A percentile compares a stretch with the other conserved stretches of the same genome.
These are phyloP conservation scores for Smithornis capensis DNA, from an alignment of 2,113 vertebrate genomes.

Conservation along the genomic window DNA sequence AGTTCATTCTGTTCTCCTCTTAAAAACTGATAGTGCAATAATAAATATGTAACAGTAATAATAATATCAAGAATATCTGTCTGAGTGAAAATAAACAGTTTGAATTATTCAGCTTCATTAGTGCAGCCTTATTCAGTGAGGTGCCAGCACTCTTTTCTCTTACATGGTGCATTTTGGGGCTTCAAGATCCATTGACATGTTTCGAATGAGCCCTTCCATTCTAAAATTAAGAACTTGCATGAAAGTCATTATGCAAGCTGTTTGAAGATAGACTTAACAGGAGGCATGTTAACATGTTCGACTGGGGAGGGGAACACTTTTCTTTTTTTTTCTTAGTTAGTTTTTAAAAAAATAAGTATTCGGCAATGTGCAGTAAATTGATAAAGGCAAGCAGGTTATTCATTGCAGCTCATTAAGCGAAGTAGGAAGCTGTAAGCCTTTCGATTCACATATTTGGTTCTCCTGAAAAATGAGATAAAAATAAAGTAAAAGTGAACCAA, in stretches of 20 bases:
- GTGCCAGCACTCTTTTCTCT: background rate
- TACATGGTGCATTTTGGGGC: background rate
- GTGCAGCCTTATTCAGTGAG: background rate
- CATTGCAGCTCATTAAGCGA: background rate
- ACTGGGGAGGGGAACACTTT: background rate
- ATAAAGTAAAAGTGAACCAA: background rate
- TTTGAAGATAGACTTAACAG: constrained; percentile 23
- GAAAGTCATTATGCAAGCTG: background rate
- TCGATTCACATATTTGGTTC: background rate
- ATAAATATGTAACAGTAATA: background rate
- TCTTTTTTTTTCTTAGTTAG: background rate
- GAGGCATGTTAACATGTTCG: background rate
- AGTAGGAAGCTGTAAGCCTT: background rate
- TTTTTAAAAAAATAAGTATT: background rate
- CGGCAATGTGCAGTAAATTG: background rate
- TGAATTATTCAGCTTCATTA: background rate
- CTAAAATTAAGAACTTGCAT: constrained; percentile 9
- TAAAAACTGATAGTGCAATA: constrained; percentile 8
- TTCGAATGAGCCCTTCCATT: constrained; percentile 19
- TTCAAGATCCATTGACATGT: background rate
- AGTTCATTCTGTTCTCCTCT: background rate
- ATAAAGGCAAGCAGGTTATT: constrained; percentile 15
- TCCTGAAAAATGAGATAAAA: background rate
- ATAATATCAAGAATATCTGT: background rate
- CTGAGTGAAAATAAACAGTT: background rate